These are phyloP conservation scores for Petrosia ficiformis DNA, from an alignment of 37 sponge, comb jelly and placozoan genomes.

Conservation along the genomic window DNA sequence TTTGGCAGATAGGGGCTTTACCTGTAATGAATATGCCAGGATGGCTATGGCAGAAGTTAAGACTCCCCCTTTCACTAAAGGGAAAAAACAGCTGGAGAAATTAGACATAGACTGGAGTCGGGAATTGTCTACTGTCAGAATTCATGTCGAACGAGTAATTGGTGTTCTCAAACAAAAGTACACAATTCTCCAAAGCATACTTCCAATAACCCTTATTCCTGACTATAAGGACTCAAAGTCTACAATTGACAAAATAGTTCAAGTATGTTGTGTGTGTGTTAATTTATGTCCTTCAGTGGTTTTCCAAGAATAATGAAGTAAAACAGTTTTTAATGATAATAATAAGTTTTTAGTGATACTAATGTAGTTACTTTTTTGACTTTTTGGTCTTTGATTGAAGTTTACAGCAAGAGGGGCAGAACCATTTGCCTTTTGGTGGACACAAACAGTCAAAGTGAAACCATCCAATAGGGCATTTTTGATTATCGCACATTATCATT, in stretches of 20 bases:
- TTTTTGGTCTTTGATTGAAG: no score
- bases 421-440: not conserved
- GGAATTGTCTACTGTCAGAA: constrained; percentile 30
- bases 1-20: constrained; percentile 61
- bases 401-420: constrained; percentile 9
- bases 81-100: constrained; percentile 42
- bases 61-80: constrained; percentile 47
- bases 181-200: constrained; percentile 33
- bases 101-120: constrained; percentile 30
- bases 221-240: not conserved
- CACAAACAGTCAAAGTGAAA: not conserved
- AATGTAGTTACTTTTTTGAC: no score
- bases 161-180: constrained; percentile 51
- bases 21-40: constrained; percentile 15
- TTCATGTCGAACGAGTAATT: constrained; percentile 53
- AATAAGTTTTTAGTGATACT: no score
- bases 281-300: constrained; percentile 17
- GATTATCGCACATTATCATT: not conserved
- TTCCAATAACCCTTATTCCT: constrained; percentile 24
- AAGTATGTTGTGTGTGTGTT: constrained; percentile 5
- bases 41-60: constrained; percentile 44
- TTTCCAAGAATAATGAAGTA: not conserved
- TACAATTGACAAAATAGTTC: constrained; percentile 16
- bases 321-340: not conserved
- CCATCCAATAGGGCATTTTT: not conserved